phyloP scores from a whole-genome alignment of 1,140 invertebrate species.

The Drosophila dunni region DNA sequence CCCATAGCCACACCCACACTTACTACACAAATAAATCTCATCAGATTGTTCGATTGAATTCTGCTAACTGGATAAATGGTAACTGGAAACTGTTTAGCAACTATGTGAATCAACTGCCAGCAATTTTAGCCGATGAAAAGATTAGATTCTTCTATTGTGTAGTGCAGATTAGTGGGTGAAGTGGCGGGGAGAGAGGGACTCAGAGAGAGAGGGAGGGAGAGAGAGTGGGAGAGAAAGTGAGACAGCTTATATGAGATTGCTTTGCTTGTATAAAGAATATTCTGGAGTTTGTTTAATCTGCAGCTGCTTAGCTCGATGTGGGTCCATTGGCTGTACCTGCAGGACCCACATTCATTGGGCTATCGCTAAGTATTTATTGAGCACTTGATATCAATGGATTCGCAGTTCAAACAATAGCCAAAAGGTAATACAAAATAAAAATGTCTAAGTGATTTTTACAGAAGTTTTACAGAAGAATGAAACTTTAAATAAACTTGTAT shows the following conservation, averaged over 20 bases:
- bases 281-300: constrained; percentile 2
- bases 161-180: neutral
- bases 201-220: neutral
- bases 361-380: too few species aligned
- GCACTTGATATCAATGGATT: too few species aligned
- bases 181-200: neutral
- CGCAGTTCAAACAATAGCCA: too few species aligned
- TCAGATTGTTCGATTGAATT: constrained; percentile 22
- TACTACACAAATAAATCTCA: neutral
- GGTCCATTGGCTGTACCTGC: neutral
- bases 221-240: neutral
- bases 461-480: too few species aligned
- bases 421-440: too few species aligned
- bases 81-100: constrained; percentile 37
- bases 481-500: too few species aligned
- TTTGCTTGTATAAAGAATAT: constrained; percentile 2
- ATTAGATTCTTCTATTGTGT: constrained; percentile 17
- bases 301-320: neutral
- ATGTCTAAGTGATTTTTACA: too few species aligned
- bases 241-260: neutral
- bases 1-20: neutral
- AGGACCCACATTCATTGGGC: neutral
- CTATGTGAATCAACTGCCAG: constrained; percentile 20
- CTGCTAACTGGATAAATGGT: constrained; percentile 24
- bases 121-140: constrained; percentile 13